Evolutionary conservation across 2,113 vertebrate genomes (phyloP), one percentile per base, ranked within the genome.

Genomic region (Protobothrops flavoviridis): DNA sequence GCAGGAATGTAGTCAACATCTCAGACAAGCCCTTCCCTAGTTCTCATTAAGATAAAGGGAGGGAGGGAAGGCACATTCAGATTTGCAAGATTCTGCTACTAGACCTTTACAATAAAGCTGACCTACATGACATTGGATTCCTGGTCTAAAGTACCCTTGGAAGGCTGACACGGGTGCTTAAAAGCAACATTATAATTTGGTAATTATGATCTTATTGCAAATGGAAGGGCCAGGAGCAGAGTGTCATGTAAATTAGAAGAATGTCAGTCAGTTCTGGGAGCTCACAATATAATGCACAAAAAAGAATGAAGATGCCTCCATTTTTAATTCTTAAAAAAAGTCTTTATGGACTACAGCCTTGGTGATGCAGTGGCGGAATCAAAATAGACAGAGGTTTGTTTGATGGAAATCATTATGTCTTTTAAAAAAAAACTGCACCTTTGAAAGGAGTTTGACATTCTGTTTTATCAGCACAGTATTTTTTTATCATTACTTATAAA

Each of bases 341-440:
- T 39, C 15, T 39, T 81, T 88, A 1, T 15, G 3, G 15, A 33
- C 15, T 24, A 43, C 5, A 89, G 39, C 2, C 23, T 50, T 90
- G n/a, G 57, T 13, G 13, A n/a, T 29, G 17, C 3, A 2, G 0
- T 61, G 43, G 6, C 3, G 0, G 7, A n/a, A 33, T 3, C 26
- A 57, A 61, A 57, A 90, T 45, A 89, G 1, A 26, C 1, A 61
- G 57, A 48, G 89, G 24, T 59, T 59, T 26, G 10, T 21, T 59
- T 45, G 4, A 5, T 81, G 69, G 69, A 81, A 81, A 81, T 39
- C 2, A 39, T 81, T 81, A 74, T 0, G 5, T 33, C n/a, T 57
- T 64, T 74, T 17, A 0, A 33, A 33, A 74, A 74, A 74, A 74
- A 74, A 5, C 59, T 11, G 6, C 50, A 26, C 57, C 13, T 64